phyloP scores from a whole-genome alignment of 1,140 invertebrate species.

The Leptopilina boulardi region DNA sequence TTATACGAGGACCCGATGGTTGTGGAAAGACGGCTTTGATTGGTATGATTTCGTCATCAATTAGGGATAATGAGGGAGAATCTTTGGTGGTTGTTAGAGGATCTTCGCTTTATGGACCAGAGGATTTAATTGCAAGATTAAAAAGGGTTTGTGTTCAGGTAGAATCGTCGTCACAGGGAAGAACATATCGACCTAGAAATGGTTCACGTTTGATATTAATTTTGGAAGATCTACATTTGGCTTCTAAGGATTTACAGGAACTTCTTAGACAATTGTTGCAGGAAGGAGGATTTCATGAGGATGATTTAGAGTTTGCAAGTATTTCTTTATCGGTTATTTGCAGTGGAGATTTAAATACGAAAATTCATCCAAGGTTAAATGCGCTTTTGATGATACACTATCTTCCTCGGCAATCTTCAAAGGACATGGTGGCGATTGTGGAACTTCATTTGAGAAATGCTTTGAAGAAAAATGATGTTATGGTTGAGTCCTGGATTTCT shows the following conservation, averaged over 20 bases:
- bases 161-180: constrained; percentile 68
- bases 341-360: constrained; percentile 64
- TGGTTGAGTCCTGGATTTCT: constrained; percentile 62
- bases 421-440: constrained; percentile 61
- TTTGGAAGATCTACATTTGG: constrained; percentile 69
- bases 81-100: constrained; percentile 58
- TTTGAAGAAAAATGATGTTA: constrained; percentile 52
- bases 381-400: constrained; percentile 65
- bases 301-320: constrained; percentile 72
- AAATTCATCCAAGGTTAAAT: constrained; percentile 70
- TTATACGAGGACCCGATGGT: constrained; percentile 66
- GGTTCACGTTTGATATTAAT: constrained; percentile 66
- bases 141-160: constrained; percentile 69
- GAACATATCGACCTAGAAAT: constrained; percentile 68
- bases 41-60: constrained; percentile 56
- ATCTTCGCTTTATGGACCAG: constrained; percentile 68
- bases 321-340: constrained; percentile 66
- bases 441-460: constrained; percentile 64
- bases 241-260: constrained; percentile 68
- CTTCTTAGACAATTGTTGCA: constrained; percentile 64
- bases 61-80: constrained; percentile 59
- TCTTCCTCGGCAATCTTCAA: constrained; percentile 58
- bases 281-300: constrained; percentile 72
- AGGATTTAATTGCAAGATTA: constrained; percentile 65
- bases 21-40: constrained; percentile 70